Base-by-base conservation (phyloP, 1,140 invertebrate species). In the Andricus grossulariae region DNA sequence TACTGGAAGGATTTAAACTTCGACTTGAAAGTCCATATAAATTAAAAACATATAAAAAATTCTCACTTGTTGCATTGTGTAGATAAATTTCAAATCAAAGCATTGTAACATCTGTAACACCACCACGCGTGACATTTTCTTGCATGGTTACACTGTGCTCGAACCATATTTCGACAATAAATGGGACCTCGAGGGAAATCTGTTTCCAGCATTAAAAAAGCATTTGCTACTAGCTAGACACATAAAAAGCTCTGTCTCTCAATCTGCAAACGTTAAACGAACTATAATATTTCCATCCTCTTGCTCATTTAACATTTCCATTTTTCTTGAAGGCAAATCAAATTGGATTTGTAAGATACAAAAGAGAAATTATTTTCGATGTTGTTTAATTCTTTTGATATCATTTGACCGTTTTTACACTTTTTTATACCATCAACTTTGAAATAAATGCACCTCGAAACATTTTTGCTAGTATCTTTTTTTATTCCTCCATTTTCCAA, bases 121-220 rank as follows among this genome's bases (percentile, higher is more conserved):
- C 25, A 32, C 3, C 25, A 32, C 25, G 25, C 4, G 4, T 32
- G 25, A 32, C 25, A 32, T n/a, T n/a, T n/a, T n/a, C n/a, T n/a
- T n/a, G n/a, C n/a, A n/a, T 32, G 3, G 25, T 5, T 32, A 32
- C 25, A 32, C 2, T 32, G 25, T 32, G 57, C 11, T 66, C 57
- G 25, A 21, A 66, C 57, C 15, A 25, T 32, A 66, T 66, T 66
- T 66, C 21, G 39, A 66, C 57, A 66, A 66, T 66, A 66, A 66
- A 66, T 39, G 25, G 21, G 16, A 5, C 57, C 57, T 66, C 57
- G 57, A 66, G 57, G 57, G 57, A 66, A 66, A 66, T 66, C 25
- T 66, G 57, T 66, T 66, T 66, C n/a, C 57, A 66, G 57, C 13
- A 66, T 66, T 39, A 66, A 66, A 66, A 66, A 66, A 66, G 21